Conservation (phyloP, 2,888 invertebrate genomes). For the Andrena marginata region DNA sequence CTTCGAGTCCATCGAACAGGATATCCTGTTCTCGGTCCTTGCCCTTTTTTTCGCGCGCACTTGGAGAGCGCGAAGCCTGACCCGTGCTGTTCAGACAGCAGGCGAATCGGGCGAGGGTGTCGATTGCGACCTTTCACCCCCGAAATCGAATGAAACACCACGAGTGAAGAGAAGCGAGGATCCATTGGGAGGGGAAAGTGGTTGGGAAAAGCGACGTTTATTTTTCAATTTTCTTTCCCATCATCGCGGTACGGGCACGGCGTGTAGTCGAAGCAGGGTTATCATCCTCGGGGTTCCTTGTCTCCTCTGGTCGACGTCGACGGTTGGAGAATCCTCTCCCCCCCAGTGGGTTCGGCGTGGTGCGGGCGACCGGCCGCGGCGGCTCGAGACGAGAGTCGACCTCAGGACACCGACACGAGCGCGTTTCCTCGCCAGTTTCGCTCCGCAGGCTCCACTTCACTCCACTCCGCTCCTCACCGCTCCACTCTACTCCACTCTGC, state of each 20-base stretch:
- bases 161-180: no score
- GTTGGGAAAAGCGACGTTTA: background rate
- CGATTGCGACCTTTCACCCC: background rate
- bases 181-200: no score
- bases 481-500: conserved; percentile 32
- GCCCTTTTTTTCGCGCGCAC: background rate
- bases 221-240: background rate
- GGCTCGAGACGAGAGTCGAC: conserved; percentile 56
- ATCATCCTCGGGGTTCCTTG: conserved; percentile 23
- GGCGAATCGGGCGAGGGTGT: background rate
- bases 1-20: conserved; percentile 55
- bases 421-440: conserved; percentile 59
- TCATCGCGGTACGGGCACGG: background rate
- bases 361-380: conserved; percentile 22
- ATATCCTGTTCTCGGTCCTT: conserved; percentile 47
- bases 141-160: background rate
- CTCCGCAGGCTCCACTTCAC: conserved; percentile 52
- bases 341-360: conserved; percentile 10
- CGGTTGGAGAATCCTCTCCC: conserved; percentile 28
- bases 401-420: conserved; percentile 67
- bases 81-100: no score
- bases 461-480: conserved; percentile 44
- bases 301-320: conserved; percentile 12
- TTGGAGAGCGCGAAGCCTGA: conserved; percentile 1
- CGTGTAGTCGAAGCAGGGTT: no score